These are phyloP conservation scores for Sitobion miscanthi DNA, from an alignment of 1,140 invertebrate genomes.

Conservation along the genomic window DNA sequence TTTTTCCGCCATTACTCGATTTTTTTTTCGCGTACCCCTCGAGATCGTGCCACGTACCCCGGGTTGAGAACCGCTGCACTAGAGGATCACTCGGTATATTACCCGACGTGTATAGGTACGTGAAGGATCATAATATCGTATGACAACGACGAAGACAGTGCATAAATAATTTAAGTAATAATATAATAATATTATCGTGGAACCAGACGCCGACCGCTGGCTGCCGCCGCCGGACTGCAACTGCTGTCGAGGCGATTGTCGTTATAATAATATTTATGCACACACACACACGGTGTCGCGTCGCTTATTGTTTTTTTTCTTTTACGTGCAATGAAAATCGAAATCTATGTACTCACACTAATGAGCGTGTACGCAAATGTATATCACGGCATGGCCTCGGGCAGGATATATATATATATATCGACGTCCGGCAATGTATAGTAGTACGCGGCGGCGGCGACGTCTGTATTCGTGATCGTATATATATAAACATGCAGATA, in stretches of 20 bases:
- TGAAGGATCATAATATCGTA: neutral
- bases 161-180: neutral
- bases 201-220: neutral
- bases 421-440: neutral
- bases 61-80: too few species aligned
- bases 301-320: neutral
- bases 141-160: neutral
- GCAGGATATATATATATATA: neutral
- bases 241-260: neutral
- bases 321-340: neutral
- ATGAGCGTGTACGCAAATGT: neutral
- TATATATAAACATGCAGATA: neutral
- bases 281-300: neutral
- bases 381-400: neutral
- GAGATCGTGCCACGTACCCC: too few species aligned
- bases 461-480: neutral
- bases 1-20: too few species aligned
- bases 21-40: too few species aligned
- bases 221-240: neutral
- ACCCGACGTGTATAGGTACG: too few species aligned
- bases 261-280: neutral
- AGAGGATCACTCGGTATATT: neutral
- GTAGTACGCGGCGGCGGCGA: neutral
- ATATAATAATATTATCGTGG: too few species aligned
- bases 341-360: neutral